Percentiles rank a stretch among this genome's conserved stretches.
These are phyloP conservation scores for Spheniscus mendiculus DNA, from an alignment of 2,113 vertebrate genomes.

Conservation along the genomic window DNA sequence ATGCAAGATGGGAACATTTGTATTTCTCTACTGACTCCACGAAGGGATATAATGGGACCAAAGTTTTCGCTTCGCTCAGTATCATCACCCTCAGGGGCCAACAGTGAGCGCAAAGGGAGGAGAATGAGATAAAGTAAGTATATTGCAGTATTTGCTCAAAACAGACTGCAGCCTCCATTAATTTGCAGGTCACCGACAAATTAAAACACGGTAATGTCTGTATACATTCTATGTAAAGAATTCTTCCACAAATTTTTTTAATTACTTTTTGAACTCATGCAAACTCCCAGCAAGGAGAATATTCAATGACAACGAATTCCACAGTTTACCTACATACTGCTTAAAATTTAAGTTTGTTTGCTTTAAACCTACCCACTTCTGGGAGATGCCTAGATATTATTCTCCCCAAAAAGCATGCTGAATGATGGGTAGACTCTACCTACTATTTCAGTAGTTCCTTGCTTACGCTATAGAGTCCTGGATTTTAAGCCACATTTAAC, in stretches of 20 bases:
- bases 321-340: background rate
- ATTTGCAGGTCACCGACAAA: background rate
- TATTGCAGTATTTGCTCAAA: background rate
- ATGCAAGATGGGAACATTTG: background rate
- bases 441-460: background rate
- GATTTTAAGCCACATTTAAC: background rate
- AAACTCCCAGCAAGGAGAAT: background rate
- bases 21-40: background rate
- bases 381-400: background rate
- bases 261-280: background rate
- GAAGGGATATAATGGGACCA: background rate
- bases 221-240: no score
- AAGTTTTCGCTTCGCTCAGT: background rate
- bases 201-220: background rate
- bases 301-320: background rate
- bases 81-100: background rate
- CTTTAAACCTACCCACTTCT: background rate
- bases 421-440: background rate
- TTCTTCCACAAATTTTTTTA: background rate
- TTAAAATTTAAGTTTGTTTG: background rate
- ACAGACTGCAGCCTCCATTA: background rate
- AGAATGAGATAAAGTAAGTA: background rate
- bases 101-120: background rate
- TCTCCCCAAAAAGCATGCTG: background rate
- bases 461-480: background rate